These are phyloP conservation scores for Elephantulus edwardii DNA, from an alignment of 2,113 vertebrate genomes.

Conservation along the genomic window DNA sequence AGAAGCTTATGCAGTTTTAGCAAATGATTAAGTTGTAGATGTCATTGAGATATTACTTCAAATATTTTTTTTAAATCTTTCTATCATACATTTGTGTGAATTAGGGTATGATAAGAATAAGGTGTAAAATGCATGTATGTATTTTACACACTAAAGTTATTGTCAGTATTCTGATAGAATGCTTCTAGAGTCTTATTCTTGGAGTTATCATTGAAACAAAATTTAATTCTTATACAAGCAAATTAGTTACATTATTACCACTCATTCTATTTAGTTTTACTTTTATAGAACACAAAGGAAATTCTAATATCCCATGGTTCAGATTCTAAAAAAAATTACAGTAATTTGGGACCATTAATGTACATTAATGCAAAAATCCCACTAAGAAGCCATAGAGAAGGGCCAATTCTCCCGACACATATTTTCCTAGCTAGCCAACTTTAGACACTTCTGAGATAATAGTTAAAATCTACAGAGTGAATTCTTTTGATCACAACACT, in stretches of 20 bases:
- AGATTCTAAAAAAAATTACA: conserved; percentile 44
- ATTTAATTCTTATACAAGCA: conserved; percentile 23
- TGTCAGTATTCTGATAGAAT: conserved; percentile 14
- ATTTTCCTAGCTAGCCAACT: background rate
- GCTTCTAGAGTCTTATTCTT: conserved; percentile 24
- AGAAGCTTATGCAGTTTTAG: no score
- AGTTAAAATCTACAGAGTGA: background rate
- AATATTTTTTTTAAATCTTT: background rate
- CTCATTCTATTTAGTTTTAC: conserved; percentile 28
- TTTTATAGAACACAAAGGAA: conserved; percentile 50
- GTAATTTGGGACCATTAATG: conserved; percentile 21
- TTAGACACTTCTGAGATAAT: background rate
- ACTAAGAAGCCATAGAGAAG: conserved; percentile 43
- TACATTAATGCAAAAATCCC: conserved; percentile 33
- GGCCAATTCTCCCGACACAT: conserved; percentile 29
- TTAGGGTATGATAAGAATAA: background rate
- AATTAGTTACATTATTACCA: background rate
- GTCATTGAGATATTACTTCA: background rate
- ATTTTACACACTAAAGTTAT: background rate
- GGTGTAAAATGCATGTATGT: background rate
- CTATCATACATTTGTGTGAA: background rate
- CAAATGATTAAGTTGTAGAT: background rate
- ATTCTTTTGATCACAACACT: background rate
- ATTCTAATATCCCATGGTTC: conserved; percentile 12
- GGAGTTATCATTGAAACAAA: conserved; percentile 26